Percentiles rank a stretch among this genome's conserved stretches.
These are phyloP conservation scores for Gila robusta DNA, from an alignment of 2,797 vertebrate species.

Conservation along the genomic window DNA sequence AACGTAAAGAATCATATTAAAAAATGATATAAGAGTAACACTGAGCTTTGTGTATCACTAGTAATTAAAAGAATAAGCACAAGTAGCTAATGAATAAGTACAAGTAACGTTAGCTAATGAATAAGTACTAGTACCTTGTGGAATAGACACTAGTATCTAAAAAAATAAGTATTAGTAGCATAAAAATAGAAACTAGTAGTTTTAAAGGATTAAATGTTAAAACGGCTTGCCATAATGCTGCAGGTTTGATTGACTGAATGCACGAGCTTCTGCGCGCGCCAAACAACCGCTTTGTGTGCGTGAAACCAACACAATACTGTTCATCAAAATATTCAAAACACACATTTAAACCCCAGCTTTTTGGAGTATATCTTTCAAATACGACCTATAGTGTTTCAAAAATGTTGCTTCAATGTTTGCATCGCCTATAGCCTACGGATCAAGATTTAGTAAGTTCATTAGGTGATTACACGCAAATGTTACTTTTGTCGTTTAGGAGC, in stretches of 20 bases:
- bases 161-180: neutral
- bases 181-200: neutral
- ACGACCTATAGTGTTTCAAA: neutral
- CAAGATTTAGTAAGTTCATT: neutral
- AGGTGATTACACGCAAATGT: neutral
- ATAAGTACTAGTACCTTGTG: neutral
- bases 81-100: too few relatives aligned
- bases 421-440: neutral
- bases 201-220: neutral
- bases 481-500: neutral
- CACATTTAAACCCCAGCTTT: neutral
- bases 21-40: neutral
- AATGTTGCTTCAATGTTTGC: neutral
- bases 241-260: neutral
- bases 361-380: neutral
- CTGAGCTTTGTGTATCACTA: neutral
- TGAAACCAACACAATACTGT: neutral
- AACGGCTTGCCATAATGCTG: neutral
- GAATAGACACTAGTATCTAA: neutral
- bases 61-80: too few relatives aligned
- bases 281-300: slow-evolving; percentile 39
- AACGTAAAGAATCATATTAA: neutral
- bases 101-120: too few relatives aligned
- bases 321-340: neutral
- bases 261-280: slow-evolving; percentile 22